A percentile compares a stretch with the other conserved stretches of the same genome.
Conservation (phyloP, 1,140 invertebrate genomes). For the Aradophagus sp. region DNA sequence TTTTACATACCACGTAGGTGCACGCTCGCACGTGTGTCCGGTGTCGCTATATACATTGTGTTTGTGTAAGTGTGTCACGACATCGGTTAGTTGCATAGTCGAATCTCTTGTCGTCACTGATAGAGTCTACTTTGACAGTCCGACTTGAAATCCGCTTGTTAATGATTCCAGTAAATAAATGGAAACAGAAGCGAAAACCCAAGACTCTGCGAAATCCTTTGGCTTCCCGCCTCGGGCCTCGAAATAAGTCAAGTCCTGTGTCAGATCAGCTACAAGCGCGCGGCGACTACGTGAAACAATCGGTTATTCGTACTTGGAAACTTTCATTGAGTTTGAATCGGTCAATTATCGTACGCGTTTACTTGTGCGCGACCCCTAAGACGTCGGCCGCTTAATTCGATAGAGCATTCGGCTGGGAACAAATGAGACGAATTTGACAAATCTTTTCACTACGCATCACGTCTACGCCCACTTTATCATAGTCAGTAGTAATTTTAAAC, state of each 20-base stretch:
- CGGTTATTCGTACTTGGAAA: slow-evolving; percentile 31
- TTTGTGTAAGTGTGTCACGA: too few relatives aligned
- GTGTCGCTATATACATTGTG: too few relatives aligned
- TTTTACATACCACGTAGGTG: too few relatives aligned
- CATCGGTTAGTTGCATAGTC: too few relatives aligned
- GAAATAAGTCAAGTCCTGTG: slow-evolving; percentile 6
- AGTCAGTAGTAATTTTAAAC: slow-evolving; percentile 28
- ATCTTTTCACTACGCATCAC: slow-evolving; percentile 1
- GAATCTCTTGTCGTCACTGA: too few relatives aligned
- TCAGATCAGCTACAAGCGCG: slow-evolving; percentile 18
- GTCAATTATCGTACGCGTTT: slow-evolving; percentile 21
- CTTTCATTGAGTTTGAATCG: slow-evolving; percentile 32
- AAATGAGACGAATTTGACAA: slow-evolving; percentile 30
- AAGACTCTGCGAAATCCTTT: slow-evolving; percentile 4
- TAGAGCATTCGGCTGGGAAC: slow-evolving; percentile 23
- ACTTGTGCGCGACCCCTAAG: too few relatives aligned
- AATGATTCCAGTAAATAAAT: slow-evolving; percentile 2
- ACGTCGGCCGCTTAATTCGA: too few relatives aligned
- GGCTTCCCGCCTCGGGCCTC: too few relatives aligned
- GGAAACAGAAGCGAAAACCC: background rate
- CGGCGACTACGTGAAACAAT: slow-evolving; percentile 21
- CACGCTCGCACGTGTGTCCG: too few relatives aligned
- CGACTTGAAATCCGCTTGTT: slow-evolving; percentile 10
- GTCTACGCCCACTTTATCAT: slow-evolving; percentile 14
- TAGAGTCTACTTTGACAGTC: slow-evolving; percentile 27